Base-by-base conservation (phyloP, 2,888 invertebrate genomes). In the Melinaea menophilus region DNA sequence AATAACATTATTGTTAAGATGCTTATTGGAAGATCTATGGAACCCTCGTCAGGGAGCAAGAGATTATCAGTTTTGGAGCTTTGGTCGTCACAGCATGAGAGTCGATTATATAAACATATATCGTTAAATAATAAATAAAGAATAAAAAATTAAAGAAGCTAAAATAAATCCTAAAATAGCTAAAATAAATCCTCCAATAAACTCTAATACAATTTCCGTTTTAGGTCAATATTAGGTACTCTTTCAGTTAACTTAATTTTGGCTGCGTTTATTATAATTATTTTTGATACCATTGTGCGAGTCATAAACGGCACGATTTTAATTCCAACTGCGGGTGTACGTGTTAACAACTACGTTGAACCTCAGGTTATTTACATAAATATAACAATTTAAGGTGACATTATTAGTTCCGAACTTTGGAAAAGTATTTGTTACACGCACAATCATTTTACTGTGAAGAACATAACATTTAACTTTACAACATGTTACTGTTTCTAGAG, bases 281-380 rank as follows among this genome's bases (percentile, higher is more conserved):
- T 47, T 57, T 60, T 54, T 47, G 59, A 58, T 45, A 66, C 61
- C 57, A 63, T 61, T 58, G 60, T 59, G 55, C 55, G 45, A 79
- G 79, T 81, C 79, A 82, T 84, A 84, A 83, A 78, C 81, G 73
- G 77, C 85, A 85, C 85, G 84, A 85, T 84, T 85, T 85, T 84
- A 86, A 86, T 85, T 85, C 84, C 73, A 78, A 22, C 71, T 65
- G 73, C 70, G 72, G 71, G 77, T 72, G 76, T 76, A 77, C 77
- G 78, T 79, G 78, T 79, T 78, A 77, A 79, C 79, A 81, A 79
- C 79, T 78, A 75, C 78, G 75, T 74, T 58, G 64, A 78, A 78
- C 79, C 79, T 76, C 73, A 74, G 73, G 76, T 80, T 79, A 81
- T 81, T 84, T 81, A 73, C 79, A 77, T 78, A 79, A 84, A 84